Evolutionary conservation across 2,113 vertebrate species (phyloP).

Genomic region (Toxotes chatareus): DNA sequence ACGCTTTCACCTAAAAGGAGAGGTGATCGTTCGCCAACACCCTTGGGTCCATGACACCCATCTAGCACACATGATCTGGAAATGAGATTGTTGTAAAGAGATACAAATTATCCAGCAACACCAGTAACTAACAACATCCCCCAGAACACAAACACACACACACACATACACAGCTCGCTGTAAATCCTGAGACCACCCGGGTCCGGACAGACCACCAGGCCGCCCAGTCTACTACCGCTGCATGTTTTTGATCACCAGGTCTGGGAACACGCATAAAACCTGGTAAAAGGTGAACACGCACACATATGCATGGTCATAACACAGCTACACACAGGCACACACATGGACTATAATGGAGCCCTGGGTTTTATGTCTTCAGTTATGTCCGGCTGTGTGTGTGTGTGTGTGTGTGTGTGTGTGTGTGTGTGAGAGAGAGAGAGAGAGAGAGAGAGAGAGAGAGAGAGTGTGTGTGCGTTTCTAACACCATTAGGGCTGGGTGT

Average conservation of each 20-base stretch:
- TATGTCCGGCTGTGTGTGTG: constrained; percentile 52
- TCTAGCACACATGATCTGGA: constrained; percentile 23
- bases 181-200: constrained; percentile 69
- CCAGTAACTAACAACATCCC: neutral
- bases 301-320: constrained; percentile 48
- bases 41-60: neutral
- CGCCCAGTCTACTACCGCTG: constrained; percentile 28
- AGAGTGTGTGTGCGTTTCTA: constrained; percentile 19
- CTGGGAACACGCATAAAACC: constrained; percentile 70
- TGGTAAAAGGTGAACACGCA: constrained; percentile 43
- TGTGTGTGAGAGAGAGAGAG: constrained; percentile 48
- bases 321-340: constrained; percentile 52
- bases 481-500: constrained; percentile 52
- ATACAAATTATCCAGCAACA: constrained; percentile 43
- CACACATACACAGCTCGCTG: constrained; percentile 26
- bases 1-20: constrained; percentile 7
- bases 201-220: constrained; percentile 54
- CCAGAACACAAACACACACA: constrained; percentile 1
- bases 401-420: constrained; percentile 28
- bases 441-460: constrained; percentile 50
- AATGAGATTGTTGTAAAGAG: constrained; percentile 5
- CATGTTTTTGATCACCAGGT: constrained; percentile 74
- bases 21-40: neutral
- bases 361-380: constrained; percentile 57
- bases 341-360: constrained; percentile 63